Percentiles rank a stretch among this genome's conserved stretches.
These are phyloP conservation scores for Nephila pilipes DNA, from an alignment of 1,140 invertebrate genomes.

Conservation along the genomic window DNA sequence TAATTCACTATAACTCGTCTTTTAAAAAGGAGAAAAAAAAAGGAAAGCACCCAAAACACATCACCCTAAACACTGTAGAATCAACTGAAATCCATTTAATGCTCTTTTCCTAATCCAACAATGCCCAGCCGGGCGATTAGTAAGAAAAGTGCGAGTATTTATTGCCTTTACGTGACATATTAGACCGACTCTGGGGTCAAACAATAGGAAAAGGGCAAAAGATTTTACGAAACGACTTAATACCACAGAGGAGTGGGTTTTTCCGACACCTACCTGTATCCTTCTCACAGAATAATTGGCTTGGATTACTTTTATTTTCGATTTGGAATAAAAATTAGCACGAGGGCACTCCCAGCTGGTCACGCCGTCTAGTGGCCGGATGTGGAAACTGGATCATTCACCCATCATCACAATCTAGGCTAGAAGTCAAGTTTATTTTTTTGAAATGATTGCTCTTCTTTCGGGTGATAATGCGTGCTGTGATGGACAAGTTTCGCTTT, in stretches of 20 bases:
- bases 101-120: slow-evolving; percentile 3
- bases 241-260: slow-evolving; percentile 12
- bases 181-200: neutral
- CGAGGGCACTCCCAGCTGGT: neutral
- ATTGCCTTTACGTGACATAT: slow-evolving; percentile 16
- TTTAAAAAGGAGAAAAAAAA: neutral
- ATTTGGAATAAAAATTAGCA: neutral
- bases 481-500: slow-evolving; percentile 2
- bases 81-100: neutral
- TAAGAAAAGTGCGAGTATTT: slow-evolving; percentile 1
- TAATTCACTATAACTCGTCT: neutral
- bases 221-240: neutral
- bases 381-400: neutral
- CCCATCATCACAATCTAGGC: neutral
- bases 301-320: neutral
- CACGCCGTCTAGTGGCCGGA: neutral
- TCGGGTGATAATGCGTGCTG: neutral
- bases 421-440: slow-evolving; percentile 44
- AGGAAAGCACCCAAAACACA: neutral
- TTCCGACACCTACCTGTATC: neutral
- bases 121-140: neutral
- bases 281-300: neutral
- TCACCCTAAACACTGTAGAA: neutral
- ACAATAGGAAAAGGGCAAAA: slow-evolving; percentile 1
- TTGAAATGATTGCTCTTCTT: neutral